Percentiles rank a stretch among this genome's conserved stretches.
Evolutionary conservation across 1,140 invertebrate genomes (phyloP).

Genomic region (Psix sp.): DNA sequence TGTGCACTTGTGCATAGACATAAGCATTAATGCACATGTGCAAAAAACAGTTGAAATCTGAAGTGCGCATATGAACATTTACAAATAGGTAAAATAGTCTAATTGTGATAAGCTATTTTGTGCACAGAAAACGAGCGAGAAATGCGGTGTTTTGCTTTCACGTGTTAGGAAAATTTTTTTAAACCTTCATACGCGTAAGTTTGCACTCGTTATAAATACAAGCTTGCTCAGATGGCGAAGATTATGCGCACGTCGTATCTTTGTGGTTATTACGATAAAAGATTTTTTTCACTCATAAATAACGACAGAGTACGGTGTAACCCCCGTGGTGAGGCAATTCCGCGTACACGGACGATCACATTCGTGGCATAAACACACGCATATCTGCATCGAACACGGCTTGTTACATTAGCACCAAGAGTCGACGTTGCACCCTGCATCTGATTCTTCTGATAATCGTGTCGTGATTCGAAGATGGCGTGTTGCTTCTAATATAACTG

Average conservation of each 20-base stretch:
- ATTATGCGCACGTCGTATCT: slow-evolving; percentile 64
- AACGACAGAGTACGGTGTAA: slow-evolving; percentile 64
- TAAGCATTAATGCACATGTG: too few relatives aligned
- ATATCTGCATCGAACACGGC: slow-evolving; percentile 53
- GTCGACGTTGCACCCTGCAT: slow-evolving; percentile 42
- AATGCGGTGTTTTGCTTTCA: too few relatives aligned
- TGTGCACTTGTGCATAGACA: too few relatives aligned
- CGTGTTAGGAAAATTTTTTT: too few relatives aligned
- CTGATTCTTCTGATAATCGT: slow-evolving; percentile 56
- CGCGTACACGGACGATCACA: slow-evolving; percentile 62
- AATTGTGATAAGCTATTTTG: too few relatives aligned
- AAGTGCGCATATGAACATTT: too few relatives aligned
- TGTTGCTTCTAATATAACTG: slow-evolving; percentile 50
- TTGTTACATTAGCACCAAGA: slow-evolving; percentile 51
- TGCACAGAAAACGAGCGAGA: too few relatives aligned
- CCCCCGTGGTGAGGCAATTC: slow-evolving; percentile 68
- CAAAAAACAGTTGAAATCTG: too few relatives aligned
- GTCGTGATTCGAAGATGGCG: slow-evolving; percentile 59
- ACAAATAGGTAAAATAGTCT: too few relatives aligned
- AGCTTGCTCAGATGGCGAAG: slow-evolving; percentile 42
- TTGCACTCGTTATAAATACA: slow-evolving; percentile 54
- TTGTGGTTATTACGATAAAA: slow-evolving; percentile 73
- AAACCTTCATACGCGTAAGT: too few relatives aligned
- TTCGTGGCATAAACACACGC: slow-evolving; percentile 58
- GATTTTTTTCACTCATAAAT: slow-evolving; percentile 73